Evolutionary conservation across 2,113 vertebrate species (phyloP).

Genomic region (Sinocyclocheilus rhinocerous): DNA sequence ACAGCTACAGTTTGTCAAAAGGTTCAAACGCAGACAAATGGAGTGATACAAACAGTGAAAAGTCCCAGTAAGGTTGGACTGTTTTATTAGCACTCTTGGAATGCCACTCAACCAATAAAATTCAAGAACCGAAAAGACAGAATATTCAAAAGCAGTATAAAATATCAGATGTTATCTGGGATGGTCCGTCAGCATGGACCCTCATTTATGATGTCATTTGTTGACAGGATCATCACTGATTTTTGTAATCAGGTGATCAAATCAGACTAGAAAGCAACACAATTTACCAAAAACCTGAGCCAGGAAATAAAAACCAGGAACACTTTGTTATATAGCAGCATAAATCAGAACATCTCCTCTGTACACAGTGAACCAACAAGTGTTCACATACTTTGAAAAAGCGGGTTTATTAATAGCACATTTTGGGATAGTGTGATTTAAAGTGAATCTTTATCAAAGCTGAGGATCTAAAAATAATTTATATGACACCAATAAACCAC

Average conservation of each 20-base stretch:
- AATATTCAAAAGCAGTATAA: too few relatives aligned
- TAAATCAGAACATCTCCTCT: background rate
- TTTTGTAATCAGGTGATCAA: too few relatives aligned
- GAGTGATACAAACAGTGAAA: background rate
- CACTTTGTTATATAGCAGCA: too few relatives aligned
- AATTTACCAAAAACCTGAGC: background rate
- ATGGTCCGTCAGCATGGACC: too few relatives aligned
- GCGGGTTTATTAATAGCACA: background rate
- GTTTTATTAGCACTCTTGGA: background rate
- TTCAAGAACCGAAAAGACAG: background rate
- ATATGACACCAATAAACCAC: background rate
- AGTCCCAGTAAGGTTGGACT: background rate
- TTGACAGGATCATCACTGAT: too few relatives aligned
- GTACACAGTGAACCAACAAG: background rate
- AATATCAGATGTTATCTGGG: too few relatives aligned
- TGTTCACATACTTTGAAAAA: background rate
- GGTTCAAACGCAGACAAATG: background rate
- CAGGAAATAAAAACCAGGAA: background rate
- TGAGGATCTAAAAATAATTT: background rate
- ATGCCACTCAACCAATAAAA: background rate
- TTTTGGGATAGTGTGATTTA: background rate
- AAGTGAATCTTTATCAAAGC: background rate
- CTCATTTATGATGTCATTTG: background rate
- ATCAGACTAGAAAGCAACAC: background rate
- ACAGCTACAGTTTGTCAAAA: background rate